Conservation (phyloP, 2,113 vertebrate species). For the Manacus vitellinus region DNA sequence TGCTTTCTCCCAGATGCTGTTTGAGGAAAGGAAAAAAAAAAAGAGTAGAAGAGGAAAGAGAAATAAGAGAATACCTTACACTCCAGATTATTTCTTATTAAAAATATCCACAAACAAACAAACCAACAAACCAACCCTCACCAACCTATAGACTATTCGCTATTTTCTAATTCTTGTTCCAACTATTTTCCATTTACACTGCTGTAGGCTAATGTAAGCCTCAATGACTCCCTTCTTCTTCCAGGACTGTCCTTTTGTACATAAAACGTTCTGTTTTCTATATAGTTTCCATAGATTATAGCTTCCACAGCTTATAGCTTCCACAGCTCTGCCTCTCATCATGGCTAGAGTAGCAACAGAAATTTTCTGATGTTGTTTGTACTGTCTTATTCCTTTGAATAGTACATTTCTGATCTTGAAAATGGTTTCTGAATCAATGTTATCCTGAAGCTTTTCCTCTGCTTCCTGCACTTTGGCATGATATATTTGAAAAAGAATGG, state of each 20-base stretch:
- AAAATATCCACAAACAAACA: neutral
- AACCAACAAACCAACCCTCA: neutral
- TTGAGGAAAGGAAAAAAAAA: neutral
- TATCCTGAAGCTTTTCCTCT: neutral
- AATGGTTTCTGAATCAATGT: neutral
- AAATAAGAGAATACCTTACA: neutral
- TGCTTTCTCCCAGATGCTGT: neutral
- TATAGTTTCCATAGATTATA: neutral
- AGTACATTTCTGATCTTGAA: neutral
- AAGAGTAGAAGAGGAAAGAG: neutral
- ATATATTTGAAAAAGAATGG: neutral
- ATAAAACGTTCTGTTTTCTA: neutral
- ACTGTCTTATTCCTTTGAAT: neutral
- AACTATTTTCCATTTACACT: neutral
- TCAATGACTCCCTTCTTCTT: neutral
- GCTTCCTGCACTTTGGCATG: neutral
- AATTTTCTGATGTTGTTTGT: neutral
- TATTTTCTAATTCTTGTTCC: neutral
- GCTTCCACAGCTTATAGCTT: neutral
- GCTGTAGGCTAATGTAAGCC: neutral
- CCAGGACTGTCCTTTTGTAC: neutral
- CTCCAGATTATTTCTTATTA: neutral
- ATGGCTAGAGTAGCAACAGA: neutral
- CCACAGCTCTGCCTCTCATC: neutral
- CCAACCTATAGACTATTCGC: neutral